A percentile compares a stretch with the other conserved stretches of the same genome.
Conservation (phyloP, 2,113 vertebrate genomes). For the Paraplagusia blochii region DNA sequence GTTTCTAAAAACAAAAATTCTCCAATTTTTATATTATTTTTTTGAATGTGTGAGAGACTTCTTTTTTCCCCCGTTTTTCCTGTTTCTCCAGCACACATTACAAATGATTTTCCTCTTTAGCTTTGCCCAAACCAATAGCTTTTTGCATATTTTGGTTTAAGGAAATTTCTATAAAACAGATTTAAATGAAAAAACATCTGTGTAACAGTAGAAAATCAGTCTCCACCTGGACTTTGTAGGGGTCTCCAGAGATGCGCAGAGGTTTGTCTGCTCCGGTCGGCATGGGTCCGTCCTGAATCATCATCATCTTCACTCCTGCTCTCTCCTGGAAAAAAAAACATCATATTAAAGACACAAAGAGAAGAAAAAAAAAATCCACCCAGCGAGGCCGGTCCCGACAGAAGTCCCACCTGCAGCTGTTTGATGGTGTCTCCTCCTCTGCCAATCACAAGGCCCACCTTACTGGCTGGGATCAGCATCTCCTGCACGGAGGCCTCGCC, state of each 20-base stretch:
- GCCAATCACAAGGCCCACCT: slow-evolving; percentile 95
- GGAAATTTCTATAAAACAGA: no score
- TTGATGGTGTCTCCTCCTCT: slow-evolving; percentile 96
- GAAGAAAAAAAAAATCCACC: background rate
- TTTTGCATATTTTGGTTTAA: no score
- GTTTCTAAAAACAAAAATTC: no score
- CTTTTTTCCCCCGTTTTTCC: no score
- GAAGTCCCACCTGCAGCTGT: slow-evolving; percentile 84
- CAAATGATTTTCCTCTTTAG: no score
- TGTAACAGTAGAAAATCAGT: no score
- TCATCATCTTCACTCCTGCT: slow-evolving; percentile 95
- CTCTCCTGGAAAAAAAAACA: slow-evolving; percentile 80
- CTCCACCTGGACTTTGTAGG: slow-evolving; percentile 76
- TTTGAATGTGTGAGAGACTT: no score
- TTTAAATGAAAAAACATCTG: no score
- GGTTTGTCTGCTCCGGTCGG: slow-evolving; percentile 94
- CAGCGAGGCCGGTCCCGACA: background rate
- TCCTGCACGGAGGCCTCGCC: slow-evolving; percentile 86
- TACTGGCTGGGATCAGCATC: slow-evolving; percentile 91
- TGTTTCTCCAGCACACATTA: no score
- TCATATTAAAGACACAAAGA: no score
- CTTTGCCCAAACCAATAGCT: no score
- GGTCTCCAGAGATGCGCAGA: slow-evolving; percentile 91
- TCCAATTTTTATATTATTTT: no score
- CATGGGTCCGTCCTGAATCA: slow-evolving; percentile 93